Evolutionary conservation across 2,888 invertebrate species (phyloP).

Genomic region (Lycophotia porphyrea): DNA sequence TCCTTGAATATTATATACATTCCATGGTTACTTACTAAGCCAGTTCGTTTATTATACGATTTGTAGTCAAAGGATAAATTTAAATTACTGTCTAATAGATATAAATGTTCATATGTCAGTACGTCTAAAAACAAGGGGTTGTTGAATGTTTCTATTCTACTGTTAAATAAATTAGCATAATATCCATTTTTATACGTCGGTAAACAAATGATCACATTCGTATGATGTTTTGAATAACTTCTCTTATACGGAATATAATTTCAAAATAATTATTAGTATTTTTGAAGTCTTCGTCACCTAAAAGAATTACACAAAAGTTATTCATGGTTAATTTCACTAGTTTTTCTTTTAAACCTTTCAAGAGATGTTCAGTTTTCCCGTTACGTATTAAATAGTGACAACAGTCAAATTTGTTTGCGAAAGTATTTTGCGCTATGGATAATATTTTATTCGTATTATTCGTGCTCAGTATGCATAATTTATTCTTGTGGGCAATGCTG

Average conservation of each 20-base stretch:
- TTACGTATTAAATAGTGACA: conserved; percentile 15
- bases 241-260: background rate
- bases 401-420: background rate
- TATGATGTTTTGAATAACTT: no score
- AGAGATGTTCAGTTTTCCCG: background rate
- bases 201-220: no score
- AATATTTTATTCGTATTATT: conserved; percentile 10
- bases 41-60: background rate
- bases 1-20: conserved; percentile 4
- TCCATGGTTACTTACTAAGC: background rate
- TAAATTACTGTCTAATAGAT: conserved; percentile 2
- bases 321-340: background rate
- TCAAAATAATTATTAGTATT: background rate
- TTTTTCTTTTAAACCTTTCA: conserved; percentile 6
- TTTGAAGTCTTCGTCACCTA: conserved; percentile 2
- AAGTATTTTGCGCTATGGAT: background rate
- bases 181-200: background rate
- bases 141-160: conserved; percentile 7
- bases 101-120: conserved; percentile 1
- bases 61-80: background rate
- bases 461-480: conserved; percentile 4
- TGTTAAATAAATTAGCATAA: background rate
- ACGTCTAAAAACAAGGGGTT: conserved; percentile 5
- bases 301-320: conserved; percentile 6
- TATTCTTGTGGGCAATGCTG: background rate